Base-by-base conservation (phyloP, 2,888 invertebrate genomes). In the Pyrrhia umbra region DNA sequence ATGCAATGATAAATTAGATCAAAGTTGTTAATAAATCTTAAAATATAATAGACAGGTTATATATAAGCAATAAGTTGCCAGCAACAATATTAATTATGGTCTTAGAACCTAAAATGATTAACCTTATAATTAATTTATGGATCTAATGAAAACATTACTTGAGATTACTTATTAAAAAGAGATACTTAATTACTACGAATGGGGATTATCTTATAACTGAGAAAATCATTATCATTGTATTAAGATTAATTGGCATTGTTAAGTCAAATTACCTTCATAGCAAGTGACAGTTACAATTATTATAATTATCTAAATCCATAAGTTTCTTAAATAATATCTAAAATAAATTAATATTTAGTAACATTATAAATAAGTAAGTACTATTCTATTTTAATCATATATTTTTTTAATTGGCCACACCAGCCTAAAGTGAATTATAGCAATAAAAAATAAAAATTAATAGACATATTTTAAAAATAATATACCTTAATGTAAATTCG, bases 81-180 rank as follows among this genome's bases (percentile, higher is more conserved):
- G 30, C 34, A 73, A 18, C 37, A 73, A 34, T 50, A 16, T 43
- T 9, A 57, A 66, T 54, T 49, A 49, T 16, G 10, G 30, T 2
- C 42, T 27, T 66, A 40, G 25, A 21, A 64, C 47, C 56, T 46
- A 9, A 45, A 13, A 13, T 20, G 8, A 13, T 23, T 4, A 1
- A 1, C 10, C n/a, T 64, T 64, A 50, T 18, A 42, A 61, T 27
- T 50, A 64, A 23, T 37, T 30, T 39, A 71, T 40, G 6, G 5
- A 34, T 49, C 25, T 55, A 55, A 71, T 72, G 40, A 34, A 34
- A 49, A 56, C 37, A 23, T 42, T 34, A 43, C 18, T 55, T 16
- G 27, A 50, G 54, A 51, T 72, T 50, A 63, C n/a, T n/a, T 9
- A 34, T 39, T 23, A 10, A 9, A 13, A 42, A 13, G 18, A 9